Conservation (phyloP, 2,113 vertebrate genomes). For the Gallinago media region DNA sequence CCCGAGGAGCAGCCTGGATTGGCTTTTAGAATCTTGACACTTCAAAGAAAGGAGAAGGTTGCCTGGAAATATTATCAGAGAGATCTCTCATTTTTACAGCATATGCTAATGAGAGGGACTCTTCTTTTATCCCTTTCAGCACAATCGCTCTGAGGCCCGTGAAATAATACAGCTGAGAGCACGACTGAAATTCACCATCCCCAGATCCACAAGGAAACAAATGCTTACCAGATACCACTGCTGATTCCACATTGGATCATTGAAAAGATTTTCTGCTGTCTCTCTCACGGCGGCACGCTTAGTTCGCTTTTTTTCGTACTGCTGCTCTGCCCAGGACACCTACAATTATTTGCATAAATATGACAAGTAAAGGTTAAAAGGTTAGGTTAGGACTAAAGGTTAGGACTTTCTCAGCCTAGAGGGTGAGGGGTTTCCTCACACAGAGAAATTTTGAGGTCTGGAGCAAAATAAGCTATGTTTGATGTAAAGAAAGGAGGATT, state of each 20-base stretch:
- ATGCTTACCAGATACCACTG: conserved; percentile 98
- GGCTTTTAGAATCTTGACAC: neutral
- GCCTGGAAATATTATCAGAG: neutral
- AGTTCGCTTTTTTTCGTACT: conserved; percentile 90
- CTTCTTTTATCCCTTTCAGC: neutral
- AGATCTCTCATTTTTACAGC: neutral
- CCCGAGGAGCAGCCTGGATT: neutral
- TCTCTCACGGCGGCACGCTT: conserved; percentile 81
- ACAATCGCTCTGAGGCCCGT: rapidly evolving
- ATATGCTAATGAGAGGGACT: rapidly evolving
- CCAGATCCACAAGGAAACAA: neutral
- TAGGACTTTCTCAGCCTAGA: neutral
- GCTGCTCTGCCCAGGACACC: conserved; percentile 98
- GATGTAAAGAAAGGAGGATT: neutral
- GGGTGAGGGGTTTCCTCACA: neutral
- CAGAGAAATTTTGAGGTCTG: neutral
- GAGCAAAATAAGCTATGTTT: neutral
- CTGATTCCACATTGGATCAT: conserved; percentile 97
- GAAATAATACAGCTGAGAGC: neutral
- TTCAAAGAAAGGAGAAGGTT: neutral
- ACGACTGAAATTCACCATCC: neutral
- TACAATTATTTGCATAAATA: conserved; percentile 50
- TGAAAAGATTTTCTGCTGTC: conserved; percentile 89
- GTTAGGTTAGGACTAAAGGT: no score
- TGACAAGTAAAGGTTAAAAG: neutral